phyloP scores from a whole-genome alignment of 2,113 vertebrate genomes.

The Brachyhypopomus occidentalis region DNA sequence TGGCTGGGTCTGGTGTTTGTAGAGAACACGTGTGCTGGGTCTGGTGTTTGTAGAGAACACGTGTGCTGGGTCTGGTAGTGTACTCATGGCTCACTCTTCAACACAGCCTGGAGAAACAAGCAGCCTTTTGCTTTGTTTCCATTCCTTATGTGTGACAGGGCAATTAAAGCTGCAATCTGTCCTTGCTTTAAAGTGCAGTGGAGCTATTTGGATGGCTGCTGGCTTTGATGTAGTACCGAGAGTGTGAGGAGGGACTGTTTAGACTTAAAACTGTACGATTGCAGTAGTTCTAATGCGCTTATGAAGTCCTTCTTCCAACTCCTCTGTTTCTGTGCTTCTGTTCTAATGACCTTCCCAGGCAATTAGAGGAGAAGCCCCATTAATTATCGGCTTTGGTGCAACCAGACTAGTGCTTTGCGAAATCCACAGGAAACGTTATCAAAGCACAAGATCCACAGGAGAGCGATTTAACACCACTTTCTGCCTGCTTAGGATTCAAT shows the following conservation, averaged over 20 bases:
- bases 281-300: slow-evolving; percentile 13
- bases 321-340: slow-evolving; percentile 32
- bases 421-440: slow-evolving; percentile 52
- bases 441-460: slow-evolving; percentile 52
- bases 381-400: slow-evolving; percentile 58
- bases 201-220: neutral
- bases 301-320: slow-evolving; percentile 26
- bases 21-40: too few species aligned
- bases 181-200: slow-evolving; percentile 2
- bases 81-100: neutral
- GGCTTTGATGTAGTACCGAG: neutral
- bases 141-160: neutral
- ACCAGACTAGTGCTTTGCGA: slow-evolving; percentile 53
- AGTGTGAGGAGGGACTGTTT: slow-evolving; percentile 4
- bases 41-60: neutral
- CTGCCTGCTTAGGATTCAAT: slow-evolving; percentile 39
- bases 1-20: too few species aligned
- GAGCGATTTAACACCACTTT: slow-evolving; percentile 46
- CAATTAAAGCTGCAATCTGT: slow-evolving; percentile 10
- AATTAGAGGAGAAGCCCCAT: slow-evolving; percentile 54
- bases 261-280: slow-evolving; percentile 20
- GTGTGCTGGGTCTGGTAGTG: neutral
- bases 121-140: neutral
- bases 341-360: slow-evolving; percentile 53
- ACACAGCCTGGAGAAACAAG: slow-evolving; percentile 6